A percentile compares a stretch with the other conserved stretches of the same genome.
Evolutionary conservation across 2,888 invertebrate species (phyloP).

Genomic region (Hydropsyche betteni): DNA sequence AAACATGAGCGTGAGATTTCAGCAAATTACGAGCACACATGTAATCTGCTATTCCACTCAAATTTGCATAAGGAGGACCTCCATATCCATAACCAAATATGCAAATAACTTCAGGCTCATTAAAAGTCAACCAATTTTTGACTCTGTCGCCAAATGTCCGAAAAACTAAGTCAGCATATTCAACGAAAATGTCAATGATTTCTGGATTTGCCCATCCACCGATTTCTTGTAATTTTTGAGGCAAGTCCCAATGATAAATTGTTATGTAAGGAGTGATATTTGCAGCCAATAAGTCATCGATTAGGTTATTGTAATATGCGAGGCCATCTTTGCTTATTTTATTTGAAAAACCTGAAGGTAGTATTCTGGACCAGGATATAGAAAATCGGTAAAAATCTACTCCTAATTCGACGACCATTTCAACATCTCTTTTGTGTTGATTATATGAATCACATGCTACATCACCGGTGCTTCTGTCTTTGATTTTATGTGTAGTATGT

Average conservation of each 20-base stretch:
- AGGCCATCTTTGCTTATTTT: conserved; percentile 70
- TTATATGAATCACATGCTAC: conserved; percentile 69
- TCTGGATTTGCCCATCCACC: conserved; percentile 59
- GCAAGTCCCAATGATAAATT: conserved; percentile 61
- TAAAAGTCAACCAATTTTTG: conserved; percentile 62
- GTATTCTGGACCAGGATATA: conserved; percentile 65
- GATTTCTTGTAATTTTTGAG: conserved; percentile 57
- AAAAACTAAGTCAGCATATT: conserved; percentile 57
- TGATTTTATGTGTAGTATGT: conserved; percentile 55
- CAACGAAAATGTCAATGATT: conserved; percentile 56
- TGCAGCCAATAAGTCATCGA: conserved; percentile 65
- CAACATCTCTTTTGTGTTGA: conserved; percentile 61
- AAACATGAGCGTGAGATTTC: conserved; percentile 61
- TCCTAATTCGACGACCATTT: conserved; percentile 54
- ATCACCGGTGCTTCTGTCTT: conserved; percentile 61
- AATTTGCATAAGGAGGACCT: conserved; percentile 54
- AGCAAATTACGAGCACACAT: conserved; percentile 58
- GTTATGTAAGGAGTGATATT: conserved; percentile 66
- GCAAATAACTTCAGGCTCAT: conserved; percentile 58
- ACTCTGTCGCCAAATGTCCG: conserved; percentile 58
- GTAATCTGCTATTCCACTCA: conserved; percentile 58
- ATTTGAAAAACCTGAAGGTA: conserved; percentile 62
- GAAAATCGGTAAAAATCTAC: conserved; percentile 62
- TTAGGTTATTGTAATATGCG: conserved; percentile 72
- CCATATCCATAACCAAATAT: conserved; percentile 57